These are phyloP conservation scores for Cyprinus carpio DNA, from an alignment of 2,113 vertebrate genomes.

Conservation along the genomic window DNA sequence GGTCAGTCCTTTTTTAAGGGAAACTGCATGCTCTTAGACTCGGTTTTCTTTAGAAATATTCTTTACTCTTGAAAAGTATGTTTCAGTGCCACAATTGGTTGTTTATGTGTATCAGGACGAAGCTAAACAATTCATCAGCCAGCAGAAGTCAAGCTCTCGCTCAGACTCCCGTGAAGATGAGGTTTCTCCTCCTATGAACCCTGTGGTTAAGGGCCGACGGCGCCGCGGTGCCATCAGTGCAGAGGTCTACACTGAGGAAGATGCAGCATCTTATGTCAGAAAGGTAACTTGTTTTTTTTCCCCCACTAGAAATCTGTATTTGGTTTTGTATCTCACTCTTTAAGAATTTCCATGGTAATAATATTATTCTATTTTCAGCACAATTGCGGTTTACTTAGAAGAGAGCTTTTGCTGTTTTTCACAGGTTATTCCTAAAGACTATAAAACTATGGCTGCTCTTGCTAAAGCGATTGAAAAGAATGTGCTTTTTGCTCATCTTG, in stretches of 20 bases:
- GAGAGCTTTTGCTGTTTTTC: not conserved
- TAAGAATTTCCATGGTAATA: not conserved
- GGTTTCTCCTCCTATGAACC: slow-evolving; percentile 96
- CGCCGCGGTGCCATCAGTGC: slow-evolving; percentile 96
- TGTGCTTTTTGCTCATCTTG: slow-evolving; percentile 95
- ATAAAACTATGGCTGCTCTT: slow-evolving; percentile 98
- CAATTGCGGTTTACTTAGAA: too few species aligned
- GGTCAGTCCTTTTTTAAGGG: slow-evolving; percentile 66
- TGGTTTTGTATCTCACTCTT: too few species aligned
- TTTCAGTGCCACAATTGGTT: not conserved
- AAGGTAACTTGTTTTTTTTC: slow-evolving; percentile 78
- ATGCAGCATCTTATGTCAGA: slow-evolving; percentile 96
- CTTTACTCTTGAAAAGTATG: not conserved
- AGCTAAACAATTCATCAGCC: slow-evolving; percentile 89
- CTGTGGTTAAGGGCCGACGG: slow-evolving; percentile 92
- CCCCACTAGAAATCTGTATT: not conserved
- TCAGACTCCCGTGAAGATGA: slow-evolving; percentile 96
- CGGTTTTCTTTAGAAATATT: not conserved
- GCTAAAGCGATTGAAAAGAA: slow-evolving; percentile 99
- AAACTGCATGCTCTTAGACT: not conserved
- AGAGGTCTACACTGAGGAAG: slow-evolving; percentile 98
- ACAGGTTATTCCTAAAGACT: slow-evolving; percentile 99
- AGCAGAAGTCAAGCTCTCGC: slow-evolving; percentile 91
- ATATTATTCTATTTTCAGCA: not conserved
- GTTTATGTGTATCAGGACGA: slow-evolving; percentile 81